phyloP scores from a whole-genome alignment of 1,140 invertebrate species.

The Ooceraea biroi region DNA sequence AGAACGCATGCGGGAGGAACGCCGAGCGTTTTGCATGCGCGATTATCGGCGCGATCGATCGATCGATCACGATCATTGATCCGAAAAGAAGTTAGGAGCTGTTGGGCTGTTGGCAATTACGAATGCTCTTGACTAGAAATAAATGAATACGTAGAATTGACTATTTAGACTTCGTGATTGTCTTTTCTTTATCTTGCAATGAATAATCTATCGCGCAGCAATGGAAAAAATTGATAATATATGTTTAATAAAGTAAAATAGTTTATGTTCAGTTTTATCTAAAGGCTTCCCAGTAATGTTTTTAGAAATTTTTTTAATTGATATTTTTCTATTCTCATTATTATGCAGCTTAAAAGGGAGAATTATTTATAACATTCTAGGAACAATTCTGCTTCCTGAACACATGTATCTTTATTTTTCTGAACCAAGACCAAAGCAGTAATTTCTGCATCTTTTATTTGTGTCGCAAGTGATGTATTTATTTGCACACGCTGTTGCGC shows the following conservation, averaged over 20 bases:
- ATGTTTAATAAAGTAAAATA: too few species aligned
- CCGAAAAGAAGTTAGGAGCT: neutral
- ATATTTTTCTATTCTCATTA: too few species aligned
- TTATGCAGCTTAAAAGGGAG: too few species aligned
- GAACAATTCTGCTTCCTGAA: too few species aligned
- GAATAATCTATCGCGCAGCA: neutral
- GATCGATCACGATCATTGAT: conserved; percentile 15
- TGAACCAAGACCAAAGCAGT: neutral
- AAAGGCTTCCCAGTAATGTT: too few species aligned
- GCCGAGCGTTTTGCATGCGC: neutral
- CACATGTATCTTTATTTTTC: neutral
- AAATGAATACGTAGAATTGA: neutral
- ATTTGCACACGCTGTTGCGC: conserved; percentile 19
- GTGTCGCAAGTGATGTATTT: neutral
- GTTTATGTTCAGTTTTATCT: too few species aligned
- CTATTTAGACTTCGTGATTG: neutral
- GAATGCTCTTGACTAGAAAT: neutral
- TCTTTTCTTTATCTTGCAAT: neutral
- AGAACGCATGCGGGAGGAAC: neutral
- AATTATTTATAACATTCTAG: too few species aligned
- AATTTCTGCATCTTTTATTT: neutral
- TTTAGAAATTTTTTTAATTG: too few species aligned
- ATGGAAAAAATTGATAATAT: neutral
- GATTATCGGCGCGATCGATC: conserved; percentile 24
- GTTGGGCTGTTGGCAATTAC: neutral